Evolutionary conservation across 2,113 vertebrate genomes (phyloP), one percentile per base, ranked within the genome.

Genomic region (Cnemophilus loriae): DNA sequence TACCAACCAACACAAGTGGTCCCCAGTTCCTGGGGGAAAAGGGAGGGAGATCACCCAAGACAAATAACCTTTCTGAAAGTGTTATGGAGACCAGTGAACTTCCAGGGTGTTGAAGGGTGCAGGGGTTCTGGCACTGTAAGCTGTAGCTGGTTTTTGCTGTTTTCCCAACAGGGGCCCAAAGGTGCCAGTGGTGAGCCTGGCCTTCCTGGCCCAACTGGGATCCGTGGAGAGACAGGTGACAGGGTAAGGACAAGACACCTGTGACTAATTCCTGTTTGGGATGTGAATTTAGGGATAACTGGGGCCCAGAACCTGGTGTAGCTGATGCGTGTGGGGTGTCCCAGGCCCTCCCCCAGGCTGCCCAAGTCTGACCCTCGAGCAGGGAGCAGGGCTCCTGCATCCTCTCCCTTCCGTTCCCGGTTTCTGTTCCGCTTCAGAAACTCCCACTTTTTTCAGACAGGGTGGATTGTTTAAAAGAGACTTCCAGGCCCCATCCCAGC

Each of bases 201-300:
- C 47, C 98, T 99, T 79, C 99, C 99, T 1, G 99, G 99, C 26
- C 99, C 99, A 2, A 99, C 99, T 10, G 99, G 99, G 93, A 97
- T 99, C 93, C 98, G 99, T 73, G 99, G 99, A 18, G 98, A 98
- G 35, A 89, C 98, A 37, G 99, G 99, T 2, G 99, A 99, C 82
- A 98, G 98, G 98, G 99, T 99, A 98, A 98, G 99, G 96, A 75
- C 52, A 57, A 9, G 19, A 3, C 28, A 6, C 19, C 67, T 61
- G 26, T 5, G 5, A 10, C 20, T 16, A 1, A 11, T 44, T 65
- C 61, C 75, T 77, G 23, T 4, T 17, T 20, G 55, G 46, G 79
- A 20, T 11, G 23, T 16, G 74, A 15, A 19, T 50, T 49, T 0
- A 13, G 60, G 56, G 1, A 0, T 13, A 37, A 8, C 1, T 1